Evolutionary conservation across 2,888 invertebrate species (phyloP), one percentile per base, ranked within the genome.

Genomic region (Celastrina argiolus): DNA sequence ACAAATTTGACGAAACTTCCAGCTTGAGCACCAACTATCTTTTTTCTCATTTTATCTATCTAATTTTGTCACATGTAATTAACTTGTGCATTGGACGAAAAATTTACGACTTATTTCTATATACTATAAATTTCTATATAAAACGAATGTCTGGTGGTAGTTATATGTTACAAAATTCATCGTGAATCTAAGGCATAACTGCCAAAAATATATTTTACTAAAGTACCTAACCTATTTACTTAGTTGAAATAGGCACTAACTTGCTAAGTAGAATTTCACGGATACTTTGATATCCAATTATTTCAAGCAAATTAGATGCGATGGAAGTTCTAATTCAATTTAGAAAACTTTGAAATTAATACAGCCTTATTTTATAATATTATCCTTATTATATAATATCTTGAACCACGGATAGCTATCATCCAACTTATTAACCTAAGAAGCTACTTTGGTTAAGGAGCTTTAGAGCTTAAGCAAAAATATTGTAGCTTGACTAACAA

Each of bases 371-470:
- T 26, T 36, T 51, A 45, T 18, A 12, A 45, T 45, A 45, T 45
- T 18, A 22, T 8, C 45, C 10, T 45, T 45, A 12, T 36, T 36
- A 36, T 12, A 18, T 22, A 45, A 45, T 45, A 45, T 18, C 45
- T 18, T 4, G 14, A 51, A 51, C 22, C 5, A 22, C 22, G 16
- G 12, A 26, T 5, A 51, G 26, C 22, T 51, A 51, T 51, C 51
- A 51, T 45, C 51, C 22, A 51, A 51, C 22, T 26, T 51, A 51
- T 51, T 51, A 51, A 51, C 22, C 51, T 26, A 51, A 51, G 51
- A 22, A 10, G 51, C 26, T 51, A 22, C 51, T 26, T 51, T 45
- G 42, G 7, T 42, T 18, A 22, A 45, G 18, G 18, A 10, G 45
- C 45, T 45, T 45, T 18, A 10, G 18, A 8, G 18, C 18, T 45